phyloP scores from a whole-genome alignment of 1,140 invertebrate genomes.

The Microplitis mediator region DNA sequence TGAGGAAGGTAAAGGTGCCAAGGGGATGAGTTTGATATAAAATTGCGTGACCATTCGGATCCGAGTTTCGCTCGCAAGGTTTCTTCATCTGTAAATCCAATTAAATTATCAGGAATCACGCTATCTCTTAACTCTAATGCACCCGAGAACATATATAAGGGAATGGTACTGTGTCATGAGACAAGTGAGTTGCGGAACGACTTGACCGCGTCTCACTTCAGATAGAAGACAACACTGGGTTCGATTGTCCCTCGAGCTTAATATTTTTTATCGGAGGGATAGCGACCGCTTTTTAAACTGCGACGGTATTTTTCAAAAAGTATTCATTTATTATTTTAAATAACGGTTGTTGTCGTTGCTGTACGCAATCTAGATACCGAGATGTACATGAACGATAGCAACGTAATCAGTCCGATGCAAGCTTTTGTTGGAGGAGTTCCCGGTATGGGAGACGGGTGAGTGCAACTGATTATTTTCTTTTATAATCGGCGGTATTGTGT shows the following conservation, averaged over 20 bases:
- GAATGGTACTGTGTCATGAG: constrained; percentile 39
- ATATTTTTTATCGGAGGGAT: neutral
- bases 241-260: constrained; percentile 25
- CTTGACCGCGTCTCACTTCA: constrained; percentile 58
- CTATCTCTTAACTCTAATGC: constrained; percentile 45
- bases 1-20: constrained; percentile 5
- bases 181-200: constrained; percentile 60
- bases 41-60: constrained; percentile 54
- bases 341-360: no score
- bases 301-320: no score
- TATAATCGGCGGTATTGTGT: constrained; percentile 50
- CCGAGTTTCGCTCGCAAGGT: constrained; percentile 54
- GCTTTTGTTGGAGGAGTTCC: constrained; percentile 46
- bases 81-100: constrained; percentile 60
- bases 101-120: constrained; percentile 59
- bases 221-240: constrained; percentile 24
- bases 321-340: no score
- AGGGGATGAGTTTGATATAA: constrained; percentile 34
- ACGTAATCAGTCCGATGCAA: constrained; percentile 47
- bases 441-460: constrained; percentile 46
- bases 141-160: constrained; percentile 50
- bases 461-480: constrained; percentile 46
- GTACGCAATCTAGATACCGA: constrained; percentile 23
- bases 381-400: constrained; percentile 52
- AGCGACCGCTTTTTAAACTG: neutral